phyloP scores from a whole-genome alignment of 2,888 invertebrate species.

The Orthosia cruda region DNA sequence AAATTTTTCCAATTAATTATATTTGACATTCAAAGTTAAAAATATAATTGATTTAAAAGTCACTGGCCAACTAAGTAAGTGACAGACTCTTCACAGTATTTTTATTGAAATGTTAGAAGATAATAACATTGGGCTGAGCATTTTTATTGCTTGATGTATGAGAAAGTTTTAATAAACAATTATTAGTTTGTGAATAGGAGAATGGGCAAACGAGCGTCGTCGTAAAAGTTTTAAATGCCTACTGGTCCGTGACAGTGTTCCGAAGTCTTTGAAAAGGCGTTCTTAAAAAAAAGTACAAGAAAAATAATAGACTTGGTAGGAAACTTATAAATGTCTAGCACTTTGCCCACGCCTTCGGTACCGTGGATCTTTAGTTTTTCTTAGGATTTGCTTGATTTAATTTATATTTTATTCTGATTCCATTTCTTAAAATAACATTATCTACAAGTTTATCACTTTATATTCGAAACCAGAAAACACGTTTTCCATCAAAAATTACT shows the following conservation, averaged over 20 bases:
- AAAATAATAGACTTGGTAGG: no score
- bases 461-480: background rate
- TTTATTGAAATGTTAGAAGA: slow-evolving; percentile 4
- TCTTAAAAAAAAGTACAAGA: background rate
- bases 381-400: background rate
- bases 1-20: background rate
- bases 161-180: slow-evolving; percentile 62
- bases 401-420: background rate
- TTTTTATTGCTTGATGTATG: slow-evolving; percentile 33
- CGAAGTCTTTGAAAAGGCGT: slow-evolving; percentile 15
- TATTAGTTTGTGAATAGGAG: slow-evolving; percentile 48
- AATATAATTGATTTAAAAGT: slow-evolving; percentile 15
- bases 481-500: slow-evolving; percentile 26
- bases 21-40: background rate
- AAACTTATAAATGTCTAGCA: no score
- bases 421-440: background rate
- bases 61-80: background rate
- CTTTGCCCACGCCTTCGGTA: no score
- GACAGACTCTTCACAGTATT: background rate
- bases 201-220: slow-evolving; percentile 26
- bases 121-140: background rate
- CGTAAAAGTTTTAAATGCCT: slow-evolving; percentile 50
- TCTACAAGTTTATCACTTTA: slow-evolving; percentile 6
- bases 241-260: slow-evolving; percentile 20
- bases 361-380: background rate